Conservation (phyloP, 2,888 invertebrate genomes). For the Napeogenes inachia region DNA sequence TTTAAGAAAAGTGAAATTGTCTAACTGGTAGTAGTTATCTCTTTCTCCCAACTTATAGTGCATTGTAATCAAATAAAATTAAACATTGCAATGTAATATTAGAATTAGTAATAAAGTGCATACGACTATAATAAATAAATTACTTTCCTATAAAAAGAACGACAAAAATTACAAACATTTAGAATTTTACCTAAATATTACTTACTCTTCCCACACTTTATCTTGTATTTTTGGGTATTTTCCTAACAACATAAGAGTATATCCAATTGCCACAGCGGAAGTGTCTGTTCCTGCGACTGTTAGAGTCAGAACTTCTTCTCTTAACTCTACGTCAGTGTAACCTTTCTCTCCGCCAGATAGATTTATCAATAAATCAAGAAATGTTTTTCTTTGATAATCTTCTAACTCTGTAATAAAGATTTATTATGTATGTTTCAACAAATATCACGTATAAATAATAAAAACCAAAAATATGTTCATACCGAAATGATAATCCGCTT, state of each 20-base stretch:
- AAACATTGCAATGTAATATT: no score
- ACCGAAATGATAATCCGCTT: conserved; percentile 43
- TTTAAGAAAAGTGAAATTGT: no score
- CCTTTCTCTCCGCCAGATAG: conserved; percentile 68
- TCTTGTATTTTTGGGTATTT: conserved; percentile 70
- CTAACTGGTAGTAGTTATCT: no score
- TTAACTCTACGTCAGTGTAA: conserved; percentile 71
- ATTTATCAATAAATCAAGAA: conserved; percentile 74
- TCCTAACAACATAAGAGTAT: conserved; percentile 60
- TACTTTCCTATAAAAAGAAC: no score
- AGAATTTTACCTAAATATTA: conserved; percentile 18
- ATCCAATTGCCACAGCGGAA: conserved; percentile 63
- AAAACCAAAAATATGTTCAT: not conserved
- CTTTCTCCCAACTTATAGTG: no score
- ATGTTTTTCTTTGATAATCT: conserved; percentile 63
- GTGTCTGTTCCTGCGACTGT: conserved; percentile 77
- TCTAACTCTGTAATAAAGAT: conserved; percentile 42
- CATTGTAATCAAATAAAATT: no score
- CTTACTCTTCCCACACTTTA: conserved; percentile 63
- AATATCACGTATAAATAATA: conserved; percentile 8
- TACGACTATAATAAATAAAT: no score
- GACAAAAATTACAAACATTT: no score
- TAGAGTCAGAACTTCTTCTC: conserved; percentile 78
- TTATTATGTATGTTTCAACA: no score
- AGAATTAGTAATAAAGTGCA: no score